A percentile compares a stretch with the other conserved stretches of the same genome.
These are phyloP conservation scores for Actenoides hombroni DNA, from an alignment of 2,113 vertebrate species.

Conservation along the genomic window DNA sequence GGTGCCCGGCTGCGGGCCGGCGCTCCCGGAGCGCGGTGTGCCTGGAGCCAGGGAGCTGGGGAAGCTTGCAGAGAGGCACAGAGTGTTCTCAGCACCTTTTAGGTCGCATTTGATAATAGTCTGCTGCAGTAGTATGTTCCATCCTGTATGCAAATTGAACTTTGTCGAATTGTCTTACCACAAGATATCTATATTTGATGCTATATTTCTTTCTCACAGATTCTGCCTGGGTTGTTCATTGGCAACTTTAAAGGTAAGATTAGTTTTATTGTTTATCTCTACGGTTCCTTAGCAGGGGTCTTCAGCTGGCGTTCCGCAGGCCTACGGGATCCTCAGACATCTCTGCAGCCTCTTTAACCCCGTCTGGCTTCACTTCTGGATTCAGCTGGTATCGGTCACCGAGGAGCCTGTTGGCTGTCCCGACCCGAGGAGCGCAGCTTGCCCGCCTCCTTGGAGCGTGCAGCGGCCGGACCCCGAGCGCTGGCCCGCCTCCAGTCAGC, in stretches of 20 bases:
- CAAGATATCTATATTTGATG: constrained; percentile 65
- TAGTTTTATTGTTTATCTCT: constrained; percentile 16
- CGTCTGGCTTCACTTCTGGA: neutral
- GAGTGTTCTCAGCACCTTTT: neutral
- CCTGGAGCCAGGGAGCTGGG: neutral
- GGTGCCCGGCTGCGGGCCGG: too few relatives aligned
- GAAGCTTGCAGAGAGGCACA: neutral
- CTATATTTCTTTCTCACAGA: constrained; percentile 78
- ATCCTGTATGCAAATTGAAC: constrained; percentile 57
- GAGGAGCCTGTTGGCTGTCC: neutral
- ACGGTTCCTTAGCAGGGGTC: neutral
- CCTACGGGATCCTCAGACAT: neutral
- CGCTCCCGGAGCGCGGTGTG: fast-evolving
- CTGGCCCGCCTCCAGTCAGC: neutral
- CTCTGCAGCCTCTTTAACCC: neutral
- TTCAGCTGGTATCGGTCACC: neutral
- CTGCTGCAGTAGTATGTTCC: constrained; percentile 56
- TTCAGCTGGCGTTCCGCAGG: neutral
- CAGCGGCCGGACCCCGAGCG: neutral
- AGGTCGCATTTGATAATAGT: neutral
- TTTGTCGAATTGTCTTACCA: constrained; percentile 40
- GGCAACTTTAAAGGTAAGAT: constrained; percentile 93
- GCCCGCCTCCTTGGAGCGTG: neutral
- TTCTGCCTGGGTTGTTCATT: constrained; percentile 91
- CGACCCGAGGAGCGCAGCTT: too few relatives aligned